Conservation (phyloP, 2,113 vertebrate genomes). For the Okapia johnstoni region DNA sequence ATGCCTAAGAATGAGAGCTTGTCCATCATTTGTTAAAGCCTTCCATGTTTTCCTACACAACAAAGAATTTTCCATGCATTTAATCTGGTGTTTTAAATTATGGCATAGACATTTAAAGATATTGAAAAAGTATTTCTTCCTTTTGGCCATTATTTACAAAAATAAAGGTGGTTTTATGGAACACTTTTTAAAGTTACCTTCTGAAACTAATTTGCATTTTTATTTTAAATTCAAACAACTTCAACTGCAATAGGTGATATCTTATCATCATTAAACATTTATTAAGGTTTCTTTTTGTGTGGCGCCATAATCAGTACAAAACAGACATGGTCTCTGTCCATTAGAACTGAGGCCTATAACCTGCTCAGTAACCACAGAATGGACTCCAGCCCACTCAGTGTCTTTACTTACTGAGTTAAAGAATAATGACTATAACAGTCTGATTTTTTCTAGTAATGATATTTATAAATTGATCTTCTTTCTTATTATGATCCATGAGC, state of each 20-base stretch:
- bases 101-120: constrained; percentile 61
- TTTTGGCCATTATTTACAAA: constrained; percentile 68
- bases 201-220: constrained; percentile 55
- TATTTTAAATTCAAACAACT: constrained; percentile 50
- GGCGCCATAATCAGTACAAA: constrained; percentile 44
- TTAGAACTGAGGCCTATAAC: constrained; percentile 48
- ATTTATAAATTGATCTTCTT: constrained; percentile 47
- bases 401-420: constrained; percentile 47
- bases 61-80: constrained; percentile 53
- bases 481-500: neutral
- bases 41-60: constrained; percentile 47
- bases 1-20: constrained; percentile 76
- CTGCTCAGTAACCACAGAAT: constrained; percentile 13
- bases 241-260: constrained; percentile 1
- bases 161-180: constrained; percentile 43
- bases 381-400: neutral
- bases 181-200: constrained; percentile 25
- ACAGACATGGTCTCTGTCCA: constrained; percentile 27
- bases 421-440: neutral
- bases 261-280: constrained; percentile 71
- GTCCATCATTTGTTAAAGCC: constrained; percentile 60
- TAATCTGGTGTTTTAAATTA: constrained; percentile 60
- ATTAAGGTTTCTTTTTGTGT: constrained; percentile 47
- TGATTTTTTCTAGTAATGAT: constrained; percentile 34
- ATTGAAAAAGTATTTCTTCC: constrained; percentile 59